phyloP scores from a whole-genome alignment of 2,888 invertebrate species.

The Seladonia tumulorum region DNA sequence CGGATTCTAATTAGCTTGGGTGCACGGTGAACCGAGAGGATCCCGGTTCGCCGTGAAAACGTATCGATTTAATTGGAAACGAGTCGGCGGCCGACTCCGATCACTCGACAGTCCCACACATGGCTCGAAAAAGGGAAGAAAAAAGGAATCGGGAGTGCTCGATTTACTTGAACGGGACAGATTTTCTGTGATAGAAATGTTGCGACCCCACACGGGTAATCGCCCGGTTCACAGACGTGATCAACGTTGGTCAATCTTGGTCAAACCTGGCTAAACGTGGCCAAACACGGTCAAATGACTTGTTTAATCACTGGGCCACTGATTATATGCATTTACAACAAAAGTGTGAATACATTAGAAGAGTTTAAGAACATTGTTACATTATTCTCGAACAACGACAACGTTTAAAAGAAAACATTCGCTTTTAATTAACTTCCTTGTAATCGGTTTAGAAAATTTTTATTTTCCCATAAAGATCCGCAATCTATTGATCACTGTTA shows the following conservation, averaged over 20 bases:
- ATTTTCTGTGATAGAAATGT: constrained; percentile 3
- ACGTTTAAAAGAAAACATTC: no score
- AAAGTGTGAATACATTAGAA: no score
- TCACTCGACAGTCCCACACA: background rate
- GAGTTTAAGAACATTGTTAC: background rate
- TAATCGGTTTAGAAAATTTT: no score
- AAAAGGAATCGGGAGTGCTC: background rate
- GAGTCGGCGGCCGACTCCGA: constrained; percentile 36
- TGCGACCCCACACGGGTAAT: background rate
- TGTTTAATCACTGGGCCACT: background rate
- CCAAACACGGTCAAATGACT: background rate
- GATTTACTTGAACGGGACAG: background rate
- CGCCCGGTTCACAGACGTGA: background rate
- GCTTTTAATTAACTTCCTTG: no score
- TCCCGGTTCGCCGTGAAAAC: constrained; percentile 51
- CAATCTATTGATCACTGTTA: no score
- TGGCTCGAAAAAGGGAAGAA: background rate
- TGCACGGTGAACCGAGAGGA: constrained; percentile 50
- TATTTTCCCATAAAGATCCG: no score
- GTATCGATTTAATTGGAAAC: constrained; percentile 58
- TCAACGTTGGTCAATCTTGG: no score
- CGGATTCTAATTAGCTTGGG: constrained; percentile 62
- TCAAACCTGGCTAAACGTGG: background rate
- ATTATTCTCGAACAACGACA: background rate
- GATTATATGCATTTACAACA: no score